Evolutionary conservation across 2,113 vertebrate genomes (phyloP), one percentile per base, ranked within the genome.

Genomic region (Burhinus bistriatus): DNA sequence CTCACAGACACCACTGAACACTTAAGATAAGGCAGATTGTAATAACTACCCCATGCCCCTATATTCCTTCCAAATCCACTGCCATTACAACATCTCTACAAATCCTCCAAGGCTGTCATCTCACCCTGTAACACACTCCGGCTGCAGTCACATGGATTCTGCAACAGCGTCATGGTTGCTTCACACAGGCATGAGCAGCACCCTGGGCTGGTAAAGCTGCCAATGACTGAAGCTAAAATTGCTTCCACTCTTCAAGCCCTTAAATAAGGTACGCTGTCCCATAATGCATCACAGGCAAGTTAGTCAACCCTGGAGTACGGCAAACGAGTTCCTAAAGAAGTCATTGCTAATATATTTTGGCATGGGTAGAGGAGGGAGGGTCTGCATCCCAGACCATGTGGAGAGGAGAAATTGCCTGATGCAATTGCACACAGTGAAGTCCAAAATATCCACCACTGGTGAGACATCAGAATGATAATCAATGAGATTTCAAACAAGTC

Each of bases 121-220:
- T 76, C 12, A 14, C 26, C 14, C 59, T 23, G 26, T 8, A 25
- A 38, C 27, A 61, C 4, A 2, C 52, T n/a, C 27, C 2, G 27
- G 34, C 26, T 62, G 42, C 52, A 68, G 23, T 7, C 34, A 6
- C n/a, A 4, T 1, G 5, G 42, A n/a, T 12, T 70, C 79, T 69
- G n/a, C 69, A 25, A 5, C 0, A 1, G 40, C 44, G 19, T 3
- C 1, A 0, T 1, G 20, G 57, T 1, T 38, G 42, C 69, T 51
- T 34, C 73, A 27, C 20, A 8, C 14, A 6, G 34, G 18, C 42
- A 27, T n/a, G 1, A 72, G 73, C 38, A 45, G 38, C 47, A 14
- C 64, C 11, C 5, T 4, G 27, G 42, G 58, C 25, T 52, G 54
- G 26, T 65, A 82, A 42, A 85, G 65, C 73, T 94, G 64, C 15